Evolutionary conservation across 2,797 vertebrate species (phyloP).

Genomic region (Gastrophryne carolinensis): DNA sequence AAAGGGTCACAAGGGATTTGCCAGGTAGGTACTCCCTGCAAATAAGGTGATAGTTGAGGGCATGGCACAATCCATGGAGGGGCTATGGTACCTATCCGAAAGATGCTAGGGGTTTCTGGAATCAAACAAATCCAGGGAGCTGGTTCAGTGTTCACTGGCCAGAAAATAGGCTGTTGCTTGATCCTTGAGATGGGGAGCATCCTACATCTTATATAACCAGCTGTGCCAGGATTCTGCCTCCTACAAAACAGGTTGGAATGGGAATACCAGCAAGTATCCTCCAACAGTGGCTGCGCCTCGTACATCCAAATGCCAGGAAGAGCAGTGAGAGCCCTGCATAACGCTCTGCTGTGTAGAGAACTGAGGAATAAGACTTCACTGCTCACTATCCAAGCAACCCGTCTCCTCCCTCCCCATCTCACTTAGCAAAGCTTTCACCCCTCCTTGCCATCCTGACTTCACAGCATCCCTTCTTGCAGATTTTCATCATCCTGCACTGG

Average conservation of each 20-base stretch:
- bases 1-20: conserved; percentile 70
- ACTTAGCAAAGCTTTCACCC: conserved; percentile 44
- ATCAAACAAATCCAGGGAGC: conserved; percentile 74
- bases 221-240: conserved; percentile 35
- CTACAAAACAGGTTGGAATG: conserved; percentile 31
- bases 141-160: conserved; percentile 72
- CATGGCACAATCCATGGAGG: conserved; percentile 64
- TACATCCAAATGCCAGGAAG: conserved; percentile 38
- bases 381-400: conserved; percentile 44
- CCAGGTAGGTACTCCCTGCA: conserved; percentile 69
- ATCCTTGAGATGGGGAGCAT: conserved; percentile 73
- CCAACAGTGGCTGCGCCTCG: conserved; percentile 30
- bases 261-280: conserved; percentile 19
- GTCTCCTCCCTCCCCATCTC: conserved; percentile 50
- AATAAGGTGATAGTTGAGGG: conserved; percentile 62
- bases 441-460: conserved; percentile 28
- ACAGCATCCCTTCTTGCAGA: conserved; percentile 35
- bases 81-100: conserved; percentile 65
- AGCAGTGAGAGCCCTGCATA: conserved; percentile 43
- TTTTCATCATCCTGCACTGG: conserved; percentile 1
- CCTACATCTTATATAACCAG: conserved; percentile 64
- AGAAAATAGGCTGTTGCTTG: conserved; percentile 68
- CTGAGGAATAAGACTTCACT: conserved; percentile 41
- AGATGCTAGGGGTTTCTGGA: conserved; percentile 68
- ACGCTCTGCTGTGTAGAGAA: conserved; percentile 37